A percentile compares a stretch with the other conserved stretches of the same genome.
Conservation (phyloP, 1,140 invertebrate species). For the Diorhabda sublineata region DNA sequence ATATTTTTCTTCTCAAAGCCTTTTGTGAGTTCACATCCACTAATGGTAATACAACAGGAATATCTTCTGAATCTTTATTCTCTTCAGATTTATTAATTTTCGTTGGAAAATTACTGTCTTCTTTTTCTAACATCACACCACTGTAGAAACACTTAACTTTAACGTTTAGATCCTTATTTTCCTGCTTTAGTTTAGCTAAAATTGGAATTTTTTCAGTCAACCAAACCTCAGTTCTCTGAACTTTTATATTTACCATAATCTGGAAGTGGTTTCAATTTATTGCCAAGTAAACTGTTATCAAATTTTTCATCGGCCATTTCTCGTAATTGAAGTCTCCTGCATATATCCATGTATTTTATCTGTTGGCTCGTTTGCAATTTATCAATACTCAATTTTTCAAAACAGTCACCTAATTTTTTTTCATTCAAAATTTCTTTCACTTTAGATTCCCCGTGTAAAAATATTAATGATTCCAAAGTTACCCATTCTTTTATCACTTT, state of each 20-base stretch:
- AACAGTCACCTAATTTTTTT: conserved; percentile 54
- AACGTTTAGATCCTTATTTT: conserved; percentile 52
- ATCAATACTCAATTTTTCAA: conserved; percentile 47
- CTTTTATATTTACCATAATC: conserved; percentile 48
- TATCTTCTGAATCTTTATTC: conserved; percentile 34
- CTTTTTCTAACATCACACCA: conserved; percentile 36
- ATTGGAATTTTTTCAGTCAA: neutral
- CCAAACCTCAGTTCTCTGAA: neutral
- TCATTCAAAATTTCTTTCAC: conserved; percentile 54
- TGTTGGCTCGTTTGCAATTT: conserved; percentile 37
- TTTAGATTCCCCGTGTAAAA: conserved; percentile 54
- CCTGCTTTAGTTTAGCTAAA: conserved; percentile 48
- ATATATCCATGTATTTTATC: conserved; percentile 52
- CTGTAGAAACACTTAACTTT: conserved; percentile 56
- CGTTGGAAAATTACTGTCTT: conserved; percentile 34
- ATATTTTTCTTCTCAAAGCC: conserved; percentile 54
- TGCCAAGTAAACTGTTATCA: conserved; percentile 45
- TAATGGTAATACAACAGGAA: conserved; percentile 50
- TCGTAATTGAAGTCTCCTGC: conserved; percentile 52
- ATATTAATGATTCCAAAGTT: conserved; percentile 54
- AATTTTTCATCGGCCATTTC: conserved; percentile 53
- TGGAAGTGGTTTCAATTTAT: conserved; percentile 53
- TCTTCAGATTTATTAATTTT: conserved; percentile 34
- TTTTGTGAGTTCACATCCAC: conserved; percentile 55
- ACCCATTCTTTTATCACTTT: conserved; percentile 57